Evolutionary conservation across 2,113 vertebrate genomes (phyloP).

Genomic region (Notarius lentiginosus): DNA sequence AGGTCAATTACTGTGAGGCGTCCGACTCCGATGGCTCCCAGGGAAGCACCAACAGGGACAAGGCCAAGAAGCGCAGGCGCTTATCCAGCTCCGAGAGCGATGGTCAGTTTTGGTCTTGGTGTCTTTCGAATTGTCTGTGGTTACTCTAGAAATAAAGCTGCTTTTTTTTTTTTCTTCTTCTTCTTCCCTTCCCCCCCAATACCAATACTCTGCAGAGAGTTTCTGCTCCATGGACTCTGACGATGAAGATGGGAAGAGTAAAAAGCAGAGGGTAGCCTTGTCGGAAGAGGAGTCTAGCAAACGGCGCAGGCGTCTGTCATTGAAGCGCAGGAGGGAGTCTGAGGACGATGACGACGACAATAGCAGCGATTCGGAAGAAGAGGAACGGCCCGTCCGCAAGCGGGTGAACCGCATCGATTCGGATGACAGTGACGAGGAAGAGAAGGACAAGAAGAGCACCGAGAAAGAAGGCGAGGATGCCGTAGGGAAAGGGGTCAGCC

Average conservation of each 20-base stretch:
- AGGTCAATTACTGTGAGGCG: slow-evolving; percentile 94
- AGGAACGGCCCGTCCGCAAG: slow-evolving; percentile 85
- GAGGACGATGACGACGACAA: slow-evolving; percentile 71
- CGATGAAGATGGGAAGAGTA: slow-evolving; percentile 68
- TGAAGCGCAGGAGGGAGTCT: slow-evolving; percentile 71
- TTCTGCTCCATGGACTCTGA: slow-evolving; percentile 79
- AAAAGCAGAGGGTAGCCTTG: slow-evolving; percentile 68
- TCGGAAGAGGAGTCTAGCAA: slow-evolving; percentile 67
- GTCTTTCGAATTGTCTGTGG: neutral
- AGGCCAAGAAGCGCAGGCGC: slow-evolving; percentile 74
- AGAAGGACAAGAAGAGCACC: slow-evolving; percentile 70
- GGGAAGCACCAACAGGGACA: slow-evolving; percentile 75
- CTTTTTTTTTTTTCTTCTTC: neutral
- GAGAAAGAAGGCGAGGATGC: slow-evolving; percentile 80
- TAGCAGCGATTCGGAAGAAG: slow-evolving; percentile 70
- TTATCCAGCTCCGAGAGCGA: slow-evolving; percentile 89
- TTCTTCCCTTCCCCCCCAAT: too few relatives aligned
- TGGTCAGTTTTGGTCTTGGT: slow-evolving; percentile 70
- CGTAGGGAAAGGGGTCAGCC: slow-evolving; percentile 80
- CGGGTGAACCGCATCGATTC: slow-evolving; percentile 91
- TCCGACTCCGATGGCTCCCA: slow-evolving; percentile 91
- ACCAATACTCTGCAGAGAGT: slow-evolving; percentile 55
- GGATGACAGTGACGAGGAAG: slow-evolving; percentile 61
- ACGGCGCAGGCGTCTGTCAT: slow-evolving; percentile 56
- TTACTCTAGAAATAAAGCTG: neutral